Conservation (phyloP, 2,888 invertebrate genomes). For the Gryllus longicercus region DNA sequence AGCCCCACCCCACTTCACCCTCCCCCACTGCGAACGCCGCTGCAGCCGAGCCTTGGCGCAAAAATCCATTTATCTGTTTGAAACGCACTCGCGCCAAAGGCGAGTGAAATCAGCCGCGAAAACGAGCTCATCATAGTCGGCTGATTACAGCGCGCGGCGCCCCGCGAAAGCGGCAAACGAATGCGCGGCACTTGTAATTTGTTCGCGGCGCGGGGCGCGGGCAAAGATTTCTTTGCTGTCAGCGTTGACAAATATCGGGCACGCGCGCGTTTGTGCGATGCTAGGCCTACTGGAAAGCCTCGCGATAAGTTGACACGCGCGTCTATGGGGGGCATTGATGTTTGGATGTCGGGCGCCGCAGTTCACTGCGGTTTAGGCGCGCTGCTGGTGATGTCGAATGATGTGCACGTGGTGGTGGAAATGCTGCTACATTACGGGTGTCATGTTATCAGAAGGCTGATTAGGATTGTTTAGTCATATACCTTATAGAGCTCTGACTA, state of each 20-base stretch:
- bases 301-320: background rate
- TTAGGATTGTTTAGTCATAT: no score
- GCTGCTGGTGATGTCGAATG: no score
- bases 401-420: no score
- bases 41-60: background rate
- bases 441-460: no score
- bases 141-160: background rate
- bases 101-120: background rate
- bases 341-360: background rate
- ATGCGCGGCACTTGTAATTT: background rate
- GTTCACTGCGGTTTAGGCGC: no score
- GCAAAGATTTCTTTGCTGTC: conserved; percentile 3
- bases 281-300: background rate
- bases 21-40: no score
- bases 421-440: no score
- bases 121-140: conserved; percentile 7
- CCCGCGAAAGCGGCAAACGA: background rate
- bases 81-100: background rate
- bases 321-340: background rate
- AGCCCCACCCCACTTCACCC: no score
- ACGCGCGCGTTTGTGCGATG: background rate
- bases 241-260: conserved; percentile 3
- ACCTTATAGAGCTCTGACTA: no score
- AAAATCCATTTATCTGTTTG: conserved; percentile 17
- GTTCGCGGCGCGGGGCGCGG: background rate